Evolutionary conservation across 1,140 invertebrate genomes (phyloP), one percentile per base, ranked within the genome.

Genomic region (Lasioglossum albipes): DNA sequence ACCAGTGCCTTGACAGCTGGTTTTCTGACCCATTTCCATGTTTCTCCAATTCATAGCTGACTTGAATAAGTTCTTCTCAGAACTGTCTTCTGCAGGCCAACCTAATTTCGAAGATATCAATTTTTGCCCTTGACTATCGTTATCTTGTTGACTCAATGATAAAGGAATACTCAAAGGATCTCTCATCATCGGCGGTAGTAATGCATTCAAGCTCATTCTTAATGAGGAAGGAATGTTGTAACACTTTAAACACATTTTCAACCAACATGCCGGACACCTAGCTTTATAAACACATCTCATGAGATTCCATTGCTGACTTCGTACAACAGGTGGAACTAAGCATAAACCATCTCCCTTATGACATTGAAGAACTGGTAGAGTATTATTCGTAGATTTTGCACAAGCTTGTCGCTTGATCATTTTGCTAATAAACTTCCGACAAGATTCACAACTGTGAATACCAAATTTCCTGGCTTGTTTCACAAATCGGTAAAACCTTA

Each of bases 221-320:
- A 97, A 94, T 18, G 93, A 94, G 62, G 94, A 91, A 72, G 97
- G 96, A 87, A 97, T 95, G 91, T 96, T 96, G 91, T 97, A 97
- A 67, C 95, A 95, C 84, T 96, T 95, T 20, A 98, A 91, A 90
- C 97, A 97, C 94, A 97, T 95, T 91, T 97, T 97, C 6, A 98
- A 93, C 97, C 97, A 97, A 90, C 97, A 98, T n/a, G 96, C 96
- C 75, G 96, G 95, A 93, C 97, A 97, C 61, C 96, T 93, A 64
- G 95, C 94, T 87, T 95, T 96, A 87, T 96, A 96, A 64, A 95
- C 94, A 89, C 95, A 95, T 89, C 94, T 94, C 89, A 95, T 94
- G 88, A 96, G 91, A 90, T 96, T 96, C 95, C 95, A 96, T 75
- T 96, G 94, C 85, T 96, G 95, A 84, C 95, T 96, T 85, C 96